Evolutionary conservation across 1,140 invertebrate species (phyloP), one percentile per base, ranked within the genome.

Genomic region (Protaetia brevitarsis): DNA sequence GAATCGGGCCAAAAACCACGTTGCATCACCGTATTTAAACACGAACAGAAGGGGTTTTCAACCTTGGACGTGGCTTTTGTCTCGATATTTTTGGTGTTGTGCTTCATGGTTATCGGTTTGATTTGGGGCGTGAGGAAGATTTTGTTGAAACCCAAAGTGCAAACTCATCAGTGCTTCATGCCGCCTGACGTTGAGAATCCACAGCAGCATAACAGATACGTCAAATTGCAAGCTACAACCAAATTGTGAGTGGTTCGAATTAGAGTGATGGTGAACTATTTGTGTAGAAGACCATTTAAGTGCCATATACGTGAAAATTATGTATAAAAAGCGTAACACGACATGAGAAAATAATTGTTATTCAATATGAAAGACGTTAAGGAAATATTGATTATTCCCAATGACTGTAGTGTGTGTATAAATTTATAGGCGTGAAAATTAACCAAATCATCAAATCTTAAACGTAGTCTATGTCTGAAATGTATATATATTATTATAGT

Each of bases 181-280:
- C 80, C 81, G 27, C 80, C 81, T 2, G 78, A 79, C 71, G 68
- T 78, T 68, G 71, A 82, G 77, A 72, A 84, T 66, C 74, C 77
- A 73, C 63, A 82, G 75, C 64, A 81, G 59, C 79, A 81, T 70
- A 81, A 83, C 19, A 81, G 81, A 75, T 86, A 86, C 67, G 83
- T 86, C 2, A 86, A 86, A 79, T 72, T 86, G 62, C 85, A 85
- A 66, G 85, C 84, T 6, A 86, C 85, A 21, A 86, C 85, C 26
- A 85, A 85, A 76, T 77, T 85, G 57, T 79, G 60, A 68, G 37
- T 58, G 7, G 63, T 7, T n/a, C n/a, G n/a, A 57, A 51, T 36
- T 21, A 58, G 16, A 58, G 37, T 21, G 34, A 23, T 64, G 21
- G 60, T 61, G 41, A 67, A 13, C 11, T n/a, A 5, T 37, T 37